phyloP scores from a whole-genome alignment of 1,140 invertebrate species.

The Physella acuta region DNA sequence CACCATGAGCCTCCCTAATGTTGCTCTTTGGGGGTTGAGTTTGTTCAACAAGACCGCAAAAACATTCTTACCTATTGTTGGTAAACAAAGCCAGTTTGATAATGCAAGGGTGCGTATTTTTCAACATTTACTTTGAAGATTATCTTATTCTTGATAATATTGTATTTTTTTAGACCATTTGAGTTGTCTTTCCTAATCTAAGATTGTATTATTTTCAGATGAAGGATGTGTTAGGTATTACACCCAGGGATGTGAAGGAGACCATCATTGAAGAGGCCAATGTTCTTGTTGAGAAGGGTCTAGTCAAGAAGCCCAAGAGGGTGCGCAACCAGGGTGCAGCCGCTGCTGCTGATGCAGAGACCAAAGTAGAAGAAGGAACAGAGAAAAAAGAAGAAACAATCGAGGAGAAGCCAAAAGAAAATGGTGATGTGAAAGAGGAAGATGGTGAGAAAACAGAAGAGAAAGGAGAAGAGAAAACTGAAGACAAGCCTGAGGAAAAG shows the following conservation, averaged over 20 bases:
- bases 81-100: constrained; percentile 25
- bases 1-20: constrained; percentile 19
- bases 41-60: constrained; percentile 23
- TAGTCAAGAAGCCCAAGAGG: constrained; percentile 61
- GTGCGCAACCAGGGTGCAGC: constrained; percentile 44
- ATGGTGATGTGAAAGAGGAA: constrained; percentile 24
- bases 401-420: constrained; percentile 31
- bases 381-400: constrained; percentile 28
- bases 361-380: constrained; percentile 35
- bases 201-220: constrained; percentile 42
- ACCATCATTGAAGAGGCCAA: constrained; percentile 63
- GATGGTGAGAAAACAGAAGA: constrained; percentile 15
- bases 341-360: constrained; percentile 24
- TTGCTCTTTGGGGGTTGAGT: constrained; percentile 18
- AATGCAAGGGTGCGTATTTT: constrained; percentile 18
- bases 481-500: background rate
- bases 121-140: background rate
- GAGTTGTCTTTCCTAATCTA: background rate
- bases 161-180: too few species aligned
- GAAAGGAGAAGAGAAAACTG: background rate
- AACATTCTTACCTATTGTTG: constrained; percentile 20
- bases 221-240: constrained; percentile 58
- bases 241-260: constrained; percentile 54
- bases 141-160: background rate
- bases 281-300: constrained; percentile 61